Evolutionary conservation across 2,113 vertebrate species (phyloP), one percentile per base, ranked within the genome.

Genomic region (Onychostruthus taczanowskii): DNA sequence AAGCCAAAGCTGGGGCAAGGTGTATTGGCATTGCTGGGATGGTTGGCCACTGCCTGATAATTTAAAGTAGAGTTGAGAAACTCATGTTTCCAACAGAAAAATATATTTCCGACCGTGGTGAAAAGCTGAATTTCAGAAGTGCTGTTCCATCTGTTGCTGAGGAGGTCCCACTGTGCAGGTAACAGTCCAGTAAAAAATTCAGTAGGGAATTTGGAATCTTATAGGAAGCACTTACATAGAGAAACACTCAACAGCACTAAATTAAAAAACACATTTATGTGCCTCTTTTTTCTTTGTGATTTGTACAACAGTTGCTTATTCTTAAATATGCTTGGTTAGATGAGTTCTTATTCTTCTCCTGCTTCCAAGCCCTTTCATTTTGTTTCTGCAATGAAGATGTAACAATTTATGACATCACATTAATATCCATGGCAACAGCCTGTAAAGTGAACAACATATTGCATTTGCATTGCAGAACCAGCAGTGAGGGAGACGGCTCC

Each of bases 351-450:
- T 35, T 89, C 73, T 67, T 53, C 90, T 94, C 39, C 41, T 83
- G 88, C 75, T 91, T 37, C 39, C 77, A 41, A 94, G 82, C 68
- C 72, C 95, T 66, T 92, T 96, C 84, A 77, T 81, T 82, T 95
- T 96, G 80, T 94, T 96, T 88, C 64, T 93, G 72, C 88, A 86
- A 78, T 93, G 96, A 96, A 95, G 92, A 95, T 94, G 92, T 93
- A 84, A 89, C 89, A 79, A 92, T 96, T 97, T 97, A 97, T 97
- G 91, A 96, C 84, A 96, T 89, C 93, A 72, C 85, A 89, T 95
- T 92, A 85, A 94, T 96, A 96, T 87, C 97, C 93, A 88, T 95
- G 91, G 94, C 96, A 96, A 95, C 94, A 76, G 90, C 68, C 93
- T 76, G 90, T 55, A 79, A 93, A 91, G 91, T 80, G 96, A 93